phyloP scores from a whole-genome alignment of 2,888 invertebrate species.

The Leucoma salicis region DNA sequence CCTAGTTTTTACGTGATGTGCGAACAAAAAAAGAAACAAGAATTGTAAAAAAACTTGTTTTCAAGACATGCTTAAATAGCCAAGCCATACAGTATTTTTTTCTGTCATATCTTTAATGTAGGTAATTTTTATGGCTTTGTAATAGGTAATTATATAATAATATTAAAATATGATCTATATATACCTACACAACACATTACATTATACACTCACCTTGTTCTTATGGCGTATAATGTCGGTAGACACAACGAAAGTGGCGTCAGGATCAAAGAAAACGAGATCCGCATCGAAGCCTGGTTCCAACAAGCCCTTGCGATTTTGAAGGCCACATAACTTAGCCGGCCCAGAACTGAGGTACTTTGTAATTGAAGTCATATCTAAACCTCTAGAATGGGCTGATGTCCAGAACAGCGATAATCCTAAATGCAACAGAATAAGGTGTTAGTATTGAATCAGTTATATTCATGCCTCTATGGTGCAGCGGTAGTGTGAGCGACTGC shows the following conservation, averaged over 20 bases:
- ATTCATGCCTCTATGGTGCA: no score
- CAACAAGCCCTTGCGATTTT: slow-evolving; percentile 83
- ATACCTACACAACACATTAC: not conserved
- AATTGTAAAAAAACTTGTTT: no score
- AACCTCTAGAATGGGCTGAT: slow-evolving; percentile 75
- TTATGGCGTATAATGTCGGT: slow-evolving; percentile 84
- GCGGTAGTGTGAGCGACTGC: no score
- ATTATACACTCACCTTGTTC: slow-evolving; percentile 83
- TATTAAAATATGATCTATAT: no score
- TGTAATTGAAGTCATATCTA: slow-evolving; percentile 79
- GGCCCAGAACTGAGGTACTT: slow-evolving; percentile 84
- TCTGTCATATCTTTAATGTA: no score
- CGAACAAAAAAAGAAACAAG: no score
- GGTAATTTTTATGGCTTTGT: no score
- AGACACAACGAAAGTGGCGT: slow-evolving; percentile 80
- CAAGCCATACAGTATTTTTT: no score
- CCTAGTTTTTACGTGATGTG: no score
- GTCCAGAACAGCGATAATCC: slow-evolving; percentile 86
- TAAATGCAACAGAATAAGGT: not conserved
- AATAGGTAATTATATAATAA: no score
- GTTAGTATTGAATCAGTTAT: no score
- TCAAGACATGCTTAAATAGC: no score
- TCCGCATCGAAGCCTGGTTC: slow-evolving; percentile 86
- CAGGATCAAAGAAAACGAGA: slow-evolving; percentile 87
- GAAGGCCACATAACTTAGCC: slow-evolving; percentile 83